phyloP scores from a whole-genome alignment of 2,113 vertebrate species.

The Onychostruthus taczanowskii region DNA sequence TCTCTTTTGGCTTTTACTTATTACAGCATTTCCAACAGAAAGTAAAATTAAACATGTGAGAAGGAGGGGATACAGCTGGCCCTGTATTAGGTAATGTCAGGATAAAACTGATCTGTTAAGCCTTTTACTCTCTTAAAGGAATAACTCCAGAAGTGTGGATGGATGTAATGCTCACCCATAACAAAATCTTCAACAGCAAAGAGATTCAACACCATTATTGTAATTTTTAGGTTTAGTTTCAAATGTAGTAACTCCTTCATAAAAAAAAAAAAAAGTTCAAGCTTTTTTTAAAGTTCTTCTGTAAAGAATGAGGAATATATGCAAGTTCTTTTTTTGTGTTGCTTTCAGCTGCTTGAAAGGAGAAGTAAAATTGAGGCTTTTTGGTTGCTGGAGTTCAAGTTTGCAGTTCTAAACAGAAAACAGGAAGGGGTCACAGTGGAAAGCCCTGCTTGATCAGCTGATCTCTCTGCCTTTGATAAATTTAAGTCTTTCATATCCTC shows the following conservation, averaged over 20 bases:
- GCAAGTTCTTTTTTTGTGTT: conserved; percentile 22
- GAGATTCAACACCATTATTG: neutral
- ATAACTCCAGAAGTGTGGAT: neutral
- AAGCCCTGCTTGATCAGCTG: conserved; percentile 61
- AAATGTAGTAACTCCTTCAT: neutral
- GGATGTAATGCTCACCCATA: neutral
- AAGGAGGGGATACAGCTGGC: neutral
- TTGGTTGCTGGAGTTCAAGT: conserved; percentile 27
- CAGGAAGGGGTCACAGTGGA: conserved; percentile 70
- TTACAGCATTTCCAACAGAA: conserved; percentile 10
- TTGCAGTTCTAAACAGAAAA: conserved; percentile 62
- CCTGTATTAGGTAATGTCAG: neutral
- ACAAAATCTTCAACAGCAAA: neutral
- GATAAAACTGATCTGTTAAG: neutral
- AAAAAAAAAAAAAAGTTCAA: neutral
- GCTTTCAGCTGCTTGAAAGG: conserved; percentile 57
- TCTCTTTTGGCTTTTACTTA: neutral
- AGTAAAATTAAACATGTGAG: neutral
- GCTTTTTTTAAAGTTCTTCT: neutral
- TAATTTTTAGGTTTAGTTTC: neutral
- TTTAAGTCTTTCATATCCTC: conserved; percentile 1
- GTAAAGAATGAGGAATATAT: neutral
- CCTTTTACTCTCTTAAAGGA: neutral
- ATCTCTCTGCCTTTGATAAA: neutral
- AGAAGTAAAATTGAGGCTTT: conserved; percentile 73